These are phyloP conservation scores for Liolophura sinensis DNA, from an alignment of 1,140 invertebrate species.

Conservation along the genomic window DNA sequence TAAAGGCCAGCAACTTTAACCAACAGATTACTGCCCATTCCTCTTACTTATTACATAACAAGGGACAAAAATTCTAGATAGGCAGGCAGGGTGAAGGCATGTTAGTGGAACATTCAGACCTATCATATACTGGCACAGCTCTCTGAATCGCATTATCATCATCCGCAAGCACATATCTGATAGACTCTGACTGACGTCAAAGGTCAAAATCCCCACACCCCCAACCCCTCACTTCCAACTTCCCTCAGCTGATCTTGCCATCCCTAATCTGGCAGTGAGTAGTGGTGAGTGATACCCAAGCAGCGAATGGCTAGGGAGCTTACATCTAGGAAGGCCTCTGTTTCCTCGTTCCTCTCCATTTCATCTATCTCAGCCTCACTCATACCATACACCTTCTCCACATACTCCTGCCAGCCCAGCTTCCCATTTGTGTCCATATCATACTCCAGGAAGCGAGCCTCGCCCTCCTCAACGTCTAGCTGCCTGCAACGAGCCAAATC, in stretches of 20 bases:
- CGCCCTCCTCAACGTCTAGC: slow-evolving; percentile 49
- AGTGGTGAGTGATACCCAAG: not conserved
- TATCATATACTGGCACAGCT: too few relatives aligned
- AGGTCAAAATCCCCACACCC: not conserved
- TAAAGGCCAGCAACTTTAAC: too few relatives aligned
- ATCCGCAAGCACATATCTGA: not conserved
- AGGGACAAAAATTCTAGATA: too few relatives aligned
- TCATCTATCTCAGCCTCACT: slow-evolving; percentile 63
- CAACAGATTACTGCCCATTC: too few relatives aligned
- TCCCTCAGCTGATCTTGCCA: too few relatives aligned
- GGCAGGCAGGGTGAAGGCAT: too few relatives aligned
- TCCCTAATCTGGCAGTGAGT: not conserved
- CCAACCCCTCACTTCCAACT: not conserved
- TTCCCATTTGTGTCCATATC: slow-evolving; percentile 74
- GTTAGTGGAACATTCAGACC: too few relatives aligned
- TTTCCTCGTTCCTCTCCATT: slow-evolving; percentile 25
- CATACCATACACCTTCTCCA: slow-evolving; percentile 77
- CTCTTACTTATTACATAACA: too few relatives aligned
- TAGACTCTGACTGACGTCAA: too few relatives aligned
- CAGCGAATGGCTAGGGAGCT: slow-evolving; percentile 14
- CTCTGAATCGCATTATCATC: too few relatives aligned
- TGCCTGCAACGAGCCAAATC: slow-evolving; percentile 28
- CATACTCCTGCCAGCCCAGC: slow-evolving; percentile 87
- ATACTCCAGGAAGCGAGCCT: slow-evolving; percentile 39
- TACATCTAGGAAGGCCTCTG: slow-evolving; percentile 30